Conservation (phyloP, 2,888 invertebrate genomes). For the Eilema griseolum region DNA sequence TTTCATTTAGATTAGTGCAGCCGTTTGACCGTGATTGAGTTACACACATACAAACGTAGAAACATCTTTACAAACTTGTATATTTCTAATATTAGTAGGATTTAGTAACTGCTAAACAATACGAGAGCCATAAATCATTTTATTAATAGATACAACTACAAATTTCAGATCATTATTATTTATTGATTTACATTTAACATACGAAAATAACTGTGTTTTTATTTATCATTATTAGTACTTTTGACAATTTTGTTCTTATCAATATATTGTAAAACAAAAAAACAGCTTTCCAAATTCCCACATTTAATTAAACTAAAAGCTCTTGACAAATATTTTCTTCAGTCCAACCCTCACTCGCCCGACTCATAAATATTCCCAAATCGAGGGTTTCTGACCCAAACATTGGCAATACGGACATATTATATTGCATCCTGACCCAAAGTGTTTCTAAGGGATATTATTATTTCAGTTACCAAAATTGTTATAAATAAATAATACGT, state of each 20-base stretch:
- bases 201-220: neutral
- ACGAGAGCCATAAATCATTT: too few relatives aligned
- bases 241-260: neutral
- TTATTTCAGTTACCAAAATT: neutral
- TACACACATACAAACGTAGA: too few relatives aligned
- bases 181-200: neutral
- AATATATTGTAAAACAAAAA: neutral
- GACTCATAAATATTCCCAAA: slow-evolving; percentile 1
- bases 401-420: neutral
- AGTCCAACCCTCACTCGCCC: neutral
- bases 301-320: neutral
- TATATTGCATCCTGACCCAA: slow-evolving; percentile 1
- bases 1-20: too few relatives aligned
- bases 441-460: neutral
- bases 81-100: too few relatives aligned
- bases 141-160: too few relatives aligned
- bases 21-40: too few relatives aligned
- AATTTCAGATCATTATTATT: too few relatives aligned
- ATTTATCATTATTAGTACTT: neutral
- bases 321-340: slow-evolving; percentile 2
- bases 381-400: slow-evolving; percentile 2
- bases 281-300: neutral
- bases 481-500: neutral
- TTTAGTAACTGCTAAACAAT: too few relatives aligned
- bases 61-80: too few relatives aligned